Percentiles rank a stretch among this genome's conserved stretches.
Evolutionary conservation across 2,113 vertebrate genomes (phyloP).

Genomic region (Limnothrissa miodon): DNA sequence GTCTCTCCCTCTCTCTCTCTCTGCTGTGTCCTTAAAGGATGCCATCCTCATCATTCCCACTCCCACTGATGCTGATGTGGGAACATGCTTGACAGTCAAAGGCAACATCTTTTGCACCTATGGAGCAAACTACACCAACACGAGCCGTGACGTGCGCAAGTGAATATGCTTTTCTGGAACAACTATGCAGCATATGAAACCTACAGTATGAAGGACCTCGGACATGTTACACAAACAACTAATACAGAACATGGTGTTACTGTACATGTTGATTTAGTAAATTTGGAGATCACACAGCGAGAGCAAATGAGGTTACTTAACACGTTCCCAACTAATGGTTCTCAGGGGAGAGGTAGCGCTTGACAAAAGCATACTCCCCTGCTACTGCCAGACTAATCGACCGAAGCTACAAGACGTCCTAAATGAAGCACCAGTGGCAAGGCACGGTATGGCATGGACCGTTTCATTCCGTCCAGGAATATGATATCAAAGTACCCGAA

Average conservation of each 20-base stretch:
- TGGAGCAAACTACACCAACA: not conserved
- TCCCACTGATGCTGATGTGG: not conserved
- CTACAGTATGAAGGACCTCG: not conserved
- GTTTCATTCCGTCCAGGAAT: not conserved
- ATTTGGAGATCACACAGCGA: not conserved
- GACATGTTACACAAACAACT: not conserved
- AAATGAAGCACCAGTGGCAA: not conserved
- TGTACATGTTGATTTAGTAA: not conserved
- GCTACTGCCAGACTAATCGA: not conserved
- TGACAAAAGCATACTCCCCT: not conserved
- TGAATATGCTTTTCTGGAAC: not conserved
- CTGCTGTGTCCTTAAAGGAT: not conserved
- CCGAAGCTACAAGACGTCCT: not conserved
- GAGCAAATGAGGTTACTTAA: conserved; percentile 8
- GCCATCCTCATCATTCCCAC: not conserved
- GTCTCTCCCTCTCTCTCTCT: not conserved
- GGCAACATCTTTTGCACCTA: not conserved
- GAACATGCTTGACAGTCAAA: not conserved
- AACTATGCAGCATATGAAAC: not conserved
- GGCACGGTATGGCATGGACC: not conserved
- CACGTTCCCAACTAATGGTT: not conserved
- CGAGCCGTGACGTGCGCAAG: not conserved
- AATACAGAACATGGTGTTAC: not conserved
- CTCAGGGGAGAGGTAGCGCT: not conserved
- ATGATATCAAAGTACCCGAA: conserved; percentile 11